Evolutionary conservation across 2,797 vertebrate species (phyloP), one percentile per base, ranked within the genome.

Genomic region (Platyrinchus mystaceus): DNA sequence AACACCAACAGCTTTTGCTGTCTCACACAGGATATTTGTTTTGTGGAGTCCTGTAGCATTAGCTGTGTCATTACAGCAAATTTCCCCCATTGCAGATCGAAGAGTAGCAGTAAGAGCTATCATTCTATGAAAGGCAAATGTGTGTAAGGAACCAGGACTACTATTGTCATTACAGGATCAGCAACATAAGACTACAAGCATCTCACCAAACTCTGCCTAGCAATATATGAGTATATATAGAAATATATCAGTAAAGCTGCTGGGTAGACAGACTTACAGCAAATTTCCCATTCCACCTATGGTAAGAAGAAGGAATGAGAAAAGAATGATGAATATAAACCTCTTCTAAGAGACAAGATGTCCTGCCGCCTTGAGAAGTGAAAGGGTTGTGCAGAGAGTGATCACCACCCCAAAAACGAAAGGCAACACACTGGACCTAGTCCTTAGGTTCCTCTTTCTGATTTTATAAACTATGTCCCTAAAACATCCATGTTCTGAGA

Each of bases 221-320:
- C 0, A 0, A 2, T n/a, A 0, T 16, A 63, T 12, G 56, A 21
- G 21, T 24, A 71, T 24, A 47, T 47, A 47, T 26, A 43, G 10
- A 0, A 0, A 2, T n/a, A 0, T 18, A 63, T 16, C 60, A 19
- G 23, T 24, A 71, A 34, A 62, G 27, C 22, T 47, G 26, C 43
- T n/a, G 28, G 9, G 12, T 16, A 49, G 9, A 12, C 7, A 70
- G 11, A 26, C 26, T 43, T 30, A 49, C 22, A 59, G 47, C 12
- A 49, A n/a, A 71, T 46, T 74, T 84, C 41, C 26, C 41, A 13
- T 23, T 85, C 34, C 21, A 52, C 14, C 37, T 34, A 30, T 3
- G 9, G 50, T n/a, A 49, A 17, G 20, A 87, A 47, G 55, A 85
- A 59, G 26, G 32, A n/a, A 56, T 34, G 32, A 59, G 46, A 62